A percentile compares a stretch with the other conserved stretches of the same genome.
These are phyloP conservation scores for Daktulosphaira vitifoliae DNA, from an alignment of 1,140 invertebrate genomes.

Conservation along the genomic window DNA sequence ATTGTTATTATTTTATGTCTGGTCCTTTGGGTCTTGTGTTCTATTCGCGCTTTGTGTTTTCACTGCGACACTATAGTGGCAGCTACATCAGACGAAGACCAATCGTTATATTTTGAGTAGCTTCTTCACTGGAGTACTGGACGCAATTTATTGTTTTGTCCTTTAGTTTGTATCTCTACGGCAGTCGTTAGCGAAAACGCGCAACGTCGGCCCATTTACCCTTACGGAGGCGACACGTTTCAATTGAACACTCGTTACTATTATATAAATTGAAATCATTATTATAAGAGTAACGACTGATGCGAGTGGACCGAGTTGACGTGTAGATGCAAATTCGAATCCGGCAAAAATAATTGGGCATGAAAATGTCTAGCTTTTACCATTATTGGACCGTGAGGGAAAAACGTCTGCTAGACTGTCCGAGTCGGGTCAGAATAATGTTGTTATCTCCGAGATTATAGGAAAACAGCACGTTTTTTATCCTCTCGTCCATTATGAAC, in stretches of 20 bases:
- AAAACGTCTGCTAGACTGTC: no score
- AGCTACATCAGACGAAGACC: no score
- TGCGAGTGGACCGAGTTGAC: no score
- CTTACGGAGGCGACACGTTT: constrained; percentile 1
- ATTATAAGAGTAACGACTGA: not conserved
- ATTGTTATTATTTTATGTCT: not conserved
- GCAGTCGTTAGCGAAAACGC: constrained; percentile 20
- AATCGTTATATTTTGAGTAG: constrained; percentile 31
- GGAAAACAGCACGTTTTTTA: no score
- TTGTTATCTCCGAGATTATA: no score
- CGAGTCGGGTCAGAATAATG: no score
- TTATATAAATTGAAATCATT: constrained; percentile 3
- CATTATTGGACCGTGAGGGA: no score
- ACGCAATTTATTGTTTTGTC: constrained; percentile 21
- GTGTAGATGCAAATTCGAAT: constrained; percentile 1
- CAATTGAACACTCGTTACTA: constrained; percentile 10
- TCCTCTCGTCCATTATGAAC: no score
- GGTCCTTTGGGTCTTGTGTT: not conserved
- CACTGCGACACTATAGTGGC: not conserved
- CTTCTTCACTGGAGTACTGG: constrained; percentile 32
- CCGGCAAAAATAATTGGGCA: constrained; percentile 16
- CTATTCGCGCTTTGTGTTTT: no score
- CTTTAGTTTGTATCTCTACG: constrained; percentile 4
- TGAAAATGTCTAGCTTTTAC: constrained; percentile 4
- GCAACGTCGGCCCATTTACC: not conserved